These are phyloP conservation scores for Euura saliciscinereae DNA, from an alignment of 1,140 invertebrate genomes.

Conservation along the genomic window DNA sequence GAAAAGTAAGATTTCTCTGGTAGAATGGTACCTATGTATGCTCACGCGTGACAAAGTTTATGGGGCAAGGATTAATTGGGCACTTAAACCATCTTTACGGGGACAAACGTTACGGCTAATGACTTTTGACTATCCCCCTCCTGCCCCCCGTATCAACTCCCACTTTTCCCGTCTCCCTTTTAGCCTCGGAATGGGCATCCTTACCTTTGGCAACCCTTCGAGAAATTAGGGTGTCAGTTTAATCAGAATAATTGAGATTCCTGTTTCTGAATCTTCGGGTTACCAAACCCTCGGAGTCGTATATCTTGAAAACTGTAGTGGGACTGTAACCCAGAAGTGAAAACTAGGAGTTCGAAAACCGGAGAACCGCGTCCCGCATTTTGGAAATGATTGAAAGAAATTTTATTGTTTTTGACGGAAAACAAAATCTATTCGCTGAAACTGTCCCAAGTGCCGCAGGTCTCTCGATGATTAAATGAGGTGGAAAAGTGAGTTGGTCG, in stretches of 20 bases:
- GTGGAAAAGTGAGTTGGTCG: neutral
- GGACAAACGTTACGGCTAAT: constrained; percentile 1
- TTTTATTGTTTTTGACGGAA: too few relatives aligned
- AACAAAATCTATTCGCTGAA: too few relatives aligned
- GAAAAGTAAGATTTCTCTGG: too few relatives aligned
- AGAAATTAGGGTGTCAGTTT: constrained; percentile 16
- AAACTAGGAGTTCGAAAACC: neutral
- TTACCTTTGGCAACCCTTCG: neutral
- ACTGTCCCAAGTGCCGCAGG: too few relatives aligned
- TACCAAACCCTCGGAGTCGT: neutral
- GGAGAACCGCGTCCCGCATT: neutral
- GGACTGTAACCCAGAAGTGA: neutral
- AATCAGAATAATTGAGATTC: constrained; percentile 45
- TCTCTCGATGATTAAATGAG: too few relatives aligned
- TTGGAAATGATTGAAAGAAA: neutral
- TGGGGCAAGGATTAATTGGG: neutral
- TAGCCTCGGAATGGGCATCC: neutral
- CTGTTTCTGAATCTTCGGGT: constrained; percentile 21
- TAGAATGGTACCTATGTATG: too few relatives aligned
- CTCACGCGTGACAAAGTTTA: neutral
- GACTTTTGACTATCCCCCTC: constrained; percentile 5
- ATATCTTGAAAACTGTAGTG: constrained; percentile 12
- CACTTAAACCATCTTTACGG: constrained; percentile 7
- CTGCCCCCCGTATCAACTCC: neutral
- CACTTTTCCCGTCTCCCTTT: neutral